Conservation (phyloP, 2,113 vertebrate genomes). For the human region GRCh38 chr2:103455001-103455500, state of each 20-base stretch:
- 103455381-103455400: not conserved
- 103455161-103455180: not conserved
- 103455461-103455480: not conserved
- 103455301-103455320: not conserved
- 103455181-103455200: not conserved
- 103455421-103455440: not conserved
- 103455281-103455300: too few relatives aligned
- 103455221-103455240: not conserved
- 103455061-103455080: not conserved
- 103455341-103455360: not conserved
- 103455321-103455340: rapidly evolving
- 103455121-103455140: not conserved
- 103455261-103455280: not conserved
- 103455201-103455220: not conserved
- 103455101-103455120: not conserved
- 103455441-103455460: not conserved
- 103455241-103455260: not conserved
- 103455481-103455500: not conserved
- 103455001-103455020: not conserved
- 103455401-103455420: not conserved
- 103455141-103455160: not conserved
- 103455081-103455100: not conserved
- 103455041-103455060: not conserved
- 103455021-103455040: not conserved
- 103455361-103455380: not conserved